phyloP scores from a whole-genome alignment of 2,888 invertebrate genomes.

The Lithodes maja region DNA sequence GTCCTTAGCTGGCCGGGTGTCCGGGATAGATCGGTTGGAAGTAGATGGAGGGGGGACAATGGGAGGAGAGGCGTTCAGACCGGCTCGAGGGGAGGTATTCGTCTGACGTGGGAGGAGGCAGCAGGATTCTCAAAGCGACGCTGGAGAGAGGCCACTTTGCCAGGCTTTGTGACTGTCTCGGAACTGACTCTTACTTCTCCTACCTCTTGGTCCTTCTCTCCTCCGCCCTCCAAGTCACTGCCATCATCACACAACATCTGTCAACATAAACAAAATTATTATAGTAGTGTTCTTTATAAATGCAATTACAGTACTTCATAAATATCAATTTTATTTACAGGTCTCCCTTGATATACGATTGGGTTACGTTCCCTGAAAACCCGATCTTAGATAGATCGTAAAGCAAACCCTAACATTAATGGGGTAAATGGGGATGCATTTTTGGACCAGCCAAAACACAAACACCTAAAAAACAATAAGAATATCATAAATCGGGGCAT shows the following conservation, averaged over 20 bases:
- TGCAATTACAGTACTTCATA: no score
- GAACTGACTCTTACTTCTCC: constrained; percentile 66
- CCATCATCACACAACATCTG: constrained; percentile 61
- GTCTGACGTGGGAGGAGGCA: background rate
- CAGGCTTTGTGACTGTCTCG: constrained; percentile 64
- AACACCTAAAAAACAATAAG: no score
- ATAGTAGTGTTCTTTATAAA: background rate
- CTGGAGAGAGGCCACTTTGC: constrained; percentile 69
- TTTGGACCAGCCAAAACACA: no score
- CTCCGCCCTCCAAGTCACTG: constrained; percentile 50
- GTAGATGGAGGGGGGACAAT: constrained; percentile 1
- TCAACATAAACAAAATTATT: background rate
- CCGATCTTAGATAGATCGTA: no score
- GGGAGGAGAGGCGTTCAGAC: background rate
- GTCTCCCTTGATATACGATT: no score
- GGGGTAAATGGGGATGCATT: no score
- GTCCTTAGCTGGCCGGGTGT: constrained; percentile 56
- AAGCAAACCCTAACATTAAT: no score
- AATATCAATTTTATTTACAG: no score
- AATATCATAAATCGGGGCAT: no score
- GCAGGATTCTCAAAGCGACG: constrained; percentile 61
- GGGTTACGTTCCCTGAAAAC: no score
- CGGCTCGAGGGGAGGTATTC: constrained; percentile 18
- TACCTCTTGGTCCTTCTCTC: constrained; percentile 70
- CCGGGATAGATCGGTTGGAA: constrained; percentile 40